Conservation (phyloP, 1,140 invertebrate genomes). For the Drosophila bifasciata region DNA sequence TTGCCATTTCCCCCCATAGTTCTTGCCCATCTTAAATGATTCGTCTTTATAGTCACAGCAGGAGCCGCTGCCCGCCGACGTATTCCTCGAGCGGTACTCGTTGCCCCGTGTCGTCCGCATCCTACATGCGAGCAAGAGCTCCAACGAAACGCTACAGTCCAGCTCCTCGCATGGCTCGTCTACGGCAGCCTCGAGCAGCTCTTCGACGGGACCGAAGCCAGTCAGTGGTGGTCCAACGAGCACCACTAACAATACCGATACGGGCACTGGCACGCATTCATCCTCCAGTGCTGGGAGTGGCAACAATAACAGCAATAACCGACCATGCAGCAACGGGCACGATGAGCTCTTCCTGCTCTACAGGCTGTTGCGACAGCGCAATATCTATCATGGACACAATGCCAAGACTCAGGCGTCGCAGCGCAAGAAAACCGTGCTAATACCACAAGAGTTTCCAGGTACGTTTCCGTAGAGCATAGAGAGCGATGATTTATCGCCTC, state of each 20-base stretch:
- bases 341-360: constrained; percentile 82
- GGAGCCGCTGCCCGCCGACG: constrained; percentile 76
- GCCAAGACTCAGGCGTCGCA: constrained; percentile 69
- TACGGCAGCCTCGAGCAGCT: constrained; percentile 70
- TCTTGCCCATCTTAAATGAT: background rate
- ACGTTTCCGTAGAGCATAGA: constrained; percentile 29
- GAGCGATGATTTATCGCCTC: constrained; percentile 15
- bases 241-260: constrained; percentile 29
- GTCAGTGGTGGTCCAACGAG: constrained; percentile 11
- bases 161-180: constrained; percentile 82
- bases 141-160: constrained; percentile 80
- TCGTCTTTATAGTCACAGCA: constrained; percentile 41
- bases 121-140: constrained; percentile 63
- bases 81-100: constrained; percentile 86
- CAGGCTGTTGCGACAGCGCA: constrained; percentile 72
- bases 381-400: constrained; percentile 81
- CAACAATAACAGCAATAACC: constrained; percentile 31
- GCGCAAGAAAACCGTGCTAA: constrained; percentile 80
- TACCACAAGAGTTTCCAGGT: constrained; percentile 84
- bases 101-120: constrained; percentile 86
- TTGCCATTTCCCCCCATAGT: background rate
- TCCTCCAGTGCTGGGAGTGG: constrained; percentile 63
- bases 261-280: constrained; percentile 56
- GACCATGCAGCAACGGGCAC: constrained; percentile 33
- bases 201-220: constrained; percentile 57